Conservation (phyloP, 2,888 invertebrate species). For the Spialia ferax region DNA sequence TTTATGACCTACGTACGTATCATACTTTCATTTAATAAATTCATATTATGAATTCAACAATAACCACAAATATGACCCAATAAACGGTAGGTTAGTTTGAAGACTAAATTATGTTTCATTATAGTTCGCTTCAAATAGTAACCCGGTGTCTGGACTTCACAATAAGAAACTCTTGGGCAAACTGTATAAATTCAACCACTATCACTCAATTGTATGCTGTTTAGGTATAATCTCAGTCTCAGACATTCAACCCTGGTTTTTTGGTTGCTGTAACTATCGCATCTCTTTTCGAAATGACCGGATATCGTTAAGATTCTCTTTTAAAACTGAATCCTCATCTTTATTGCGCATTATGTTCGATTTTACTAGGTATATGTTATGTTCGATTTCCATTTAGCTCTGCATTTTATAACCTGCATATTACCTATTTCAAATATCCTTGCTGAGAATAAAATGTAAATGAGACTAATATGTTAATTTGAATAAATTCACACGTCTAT, state of each 20-base stretch:
- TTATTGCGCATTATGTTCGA: not conserved
- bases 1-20: too few species aligned
- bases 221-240: too few species aligned
- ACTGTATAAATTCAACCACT: not conserved
- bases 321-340: not conserved
- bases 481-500: slow-evolving; percentile 29
- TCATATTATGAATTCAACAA: too few species aligned
- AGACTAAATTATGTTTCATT: too few species aligned
- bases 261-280: not conserved
- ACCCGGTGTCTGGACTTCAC: too few species aligned
- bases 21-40: too few species aligned
- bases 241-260: not conserved
- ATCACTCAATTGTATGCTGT: too few species aligned
- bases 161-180: not conserved
- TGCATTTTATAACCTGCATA: not conserved
- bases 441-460: slow-evolving; percentile 17
- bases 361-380: not conserved
- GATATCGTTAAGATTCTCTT: not conserved
- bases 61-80: too few species aligned
- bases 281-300: not conserved
- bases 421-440: not conserved
- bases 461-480: slow-evolving; percentile 15
- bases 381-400: too few species aligned
- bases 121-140: too few species aligned
- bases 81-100: too few species aligned